phyloP scores from a whole-genome alignment of 2,113 vertebrate species.

The Ancistrus triradiatus region DNA sequence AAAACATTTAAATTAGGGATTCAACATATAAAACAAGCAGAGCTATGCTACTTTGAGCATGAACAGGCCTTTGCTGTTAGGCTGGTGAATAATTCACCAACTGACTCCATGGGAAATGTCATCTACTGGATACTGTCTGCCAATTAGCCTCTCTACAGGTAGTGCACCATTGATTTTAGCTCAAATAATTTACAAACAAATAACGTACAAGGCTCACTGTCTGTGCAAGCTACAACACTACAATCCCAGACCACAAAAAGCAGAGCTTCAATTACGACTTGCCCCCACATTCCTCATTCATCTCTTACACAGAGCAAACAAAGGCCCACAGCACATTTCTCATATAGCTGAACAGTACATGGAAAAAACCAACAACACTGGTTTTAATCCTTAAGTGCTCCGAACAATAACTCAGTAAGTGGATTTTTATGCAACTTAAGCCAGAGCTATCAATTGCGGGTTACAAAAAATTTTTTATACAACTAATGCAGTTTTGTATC shows the following conservation, averaged over 20 bases:
- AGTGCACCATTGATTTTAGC: constrained; percentile 29
- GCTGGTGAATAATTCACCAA: constrained; percentile 46
- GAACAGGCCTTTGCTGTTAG: constrained; percentile 25
- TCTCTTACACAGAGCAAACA: not conserved
- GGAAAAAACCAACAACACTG: not conserved
- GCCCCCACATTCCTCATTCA: too few relatives aligned
- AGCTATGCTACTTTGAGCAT: not conserved
- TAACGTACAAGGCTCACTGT: constrained; percentile 1
- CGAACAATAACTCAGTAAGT: too few relatives aligned
- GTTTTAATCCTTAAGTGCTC: constrained; percentile 1
- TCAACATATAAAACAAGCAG: too few relatives aligned
- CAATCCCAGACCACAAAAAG: not conserved
- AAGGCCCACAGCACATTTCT: not conserved
- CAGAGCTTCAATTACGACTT: not conserved
- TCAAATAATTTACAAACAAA: constrained; percentile 12
- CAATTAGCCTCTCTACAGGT: constrained; percentile 42
- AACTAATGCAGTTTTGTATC: too few relatives aligned
- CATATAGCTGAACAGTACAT: not conserved
- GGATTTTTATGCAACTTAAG: too few relatives aligned
- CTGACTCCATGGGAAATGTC: constrained; percentile 40
- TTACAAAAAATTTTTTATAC: too few relatives aligned
- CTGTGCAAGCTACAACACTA: not conserved
- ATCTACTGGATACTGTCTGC: constrained; percentile 44
- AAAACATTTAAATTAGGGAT: too few relatives aligned
- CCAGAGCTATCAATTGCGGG: too few relatives aligned